Conservation (phyloP, 2,797 vertebrate genomes). For the Anas bernieri region DNA sequence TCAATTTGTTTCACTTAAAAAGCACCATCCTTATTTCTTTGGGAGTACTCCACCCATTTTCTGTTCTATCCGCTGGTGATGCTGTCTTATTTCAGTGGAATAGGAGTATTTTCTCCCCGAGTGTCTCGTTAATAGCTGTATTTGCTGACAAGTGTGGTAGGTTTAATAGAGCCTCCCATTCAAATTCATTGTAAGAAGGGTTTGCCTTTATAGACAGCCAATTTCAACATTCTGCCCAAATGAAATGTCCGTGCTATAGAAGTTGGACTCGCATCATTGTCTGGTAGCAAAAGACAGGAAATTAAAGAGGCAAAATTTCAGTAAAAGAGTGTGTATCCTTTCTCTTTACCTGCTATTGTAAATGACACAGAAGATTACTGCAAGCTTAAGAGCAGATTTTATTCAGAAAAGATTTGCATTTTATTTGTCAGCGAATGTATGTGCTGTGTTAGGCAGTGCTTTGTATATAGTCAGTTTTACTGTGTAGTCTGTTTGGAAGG, state of each 20-base stretch:
- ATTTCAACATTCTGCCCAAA: not conserved
- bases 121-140: not conserved
- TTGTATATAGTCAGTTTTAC: not conserved
- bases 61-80: not conserved
- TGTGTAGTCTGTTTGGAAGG: not conserved
- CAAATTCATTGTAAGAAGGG: not conserved
- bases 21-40: not conserved
- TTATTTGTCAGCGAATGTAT: not conserved
- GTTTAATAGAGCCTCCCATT: not conserved
- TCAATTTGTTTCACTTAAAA: not conserved
- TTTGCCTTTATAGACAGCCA: not conserved
- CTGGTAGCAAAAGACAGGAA: slow-evolving; percentile 20
- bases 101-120: not conserved
- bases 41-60: not conserved
- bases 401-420: not conserved
- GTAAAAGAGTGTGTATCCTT: not conserved
- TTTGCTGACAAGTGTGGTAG: not conserved
- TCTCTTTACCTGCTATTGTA: not conserved
- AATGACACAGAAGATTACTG: not conserved
- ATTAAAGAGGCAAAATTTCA: not conserved
- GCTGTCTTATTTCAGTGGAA: not conserved
- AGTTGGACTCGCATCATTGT: not conserved
- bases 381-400: not conserved
- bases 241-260: not conserved
- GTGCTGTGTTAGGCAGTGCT: not conserved